Evolutionary conservation across 2,888 invertebrate genomes (phyloP).

Genomic region (Temnothorax rugatulus): DNA sequence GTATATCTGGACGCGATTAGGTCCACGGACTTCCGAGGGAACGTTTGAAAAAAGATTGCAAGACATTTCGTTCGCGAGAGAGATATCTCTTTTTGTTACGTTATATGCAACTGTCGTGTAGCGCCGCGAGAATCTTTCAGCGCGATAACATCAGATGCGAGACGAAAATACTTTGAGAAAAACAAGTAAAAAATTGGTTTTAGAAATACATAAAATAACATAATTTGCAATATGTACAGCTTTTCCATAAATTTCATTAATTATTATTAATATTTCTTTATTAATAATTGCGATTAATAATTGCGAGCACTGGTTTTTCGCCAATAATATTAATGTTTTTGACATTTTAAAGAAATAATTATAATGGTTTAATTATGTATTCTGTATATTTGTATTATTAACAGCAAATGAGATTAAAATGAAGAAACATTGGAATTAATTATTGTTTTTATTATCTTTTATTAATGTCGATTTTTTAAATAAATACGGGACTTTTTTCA

Average conservation of each 20-base stretch:
- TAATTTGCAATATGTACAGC: not conserved
- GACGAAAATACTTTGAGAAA: not conserved
- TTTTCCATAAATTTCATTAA: not conserved
- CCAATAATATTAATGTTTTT: not conserved
- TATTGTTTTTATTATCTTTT: not conserved
- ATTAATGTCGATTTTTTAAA: not conserved
- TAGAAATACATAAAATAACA: not conserved
- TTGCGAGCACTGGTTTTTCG: not conserved
- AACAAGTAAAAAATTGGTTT: not conserved
- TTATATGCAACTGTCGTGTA: not conserved
- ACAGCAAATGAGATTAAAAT: not conserved
- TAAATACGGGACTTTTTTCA: not conserved
- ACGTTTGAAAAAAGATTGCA: slow-evolving; percentile 28
- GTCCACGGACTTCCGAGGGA: slow-evolving; percentile 26
- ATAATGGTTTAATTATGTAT: not conserved
- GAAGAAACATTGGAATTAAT: not conserved
- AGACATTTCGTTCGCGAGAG: not conserved
- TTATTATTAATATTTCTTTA: too few relatives aligned
- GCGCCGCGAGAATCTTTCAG: not conserved
- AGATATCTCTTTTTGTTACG: not conserved
- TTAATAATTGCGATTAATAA: not conserved
- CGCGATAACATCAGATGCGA: not conserved
- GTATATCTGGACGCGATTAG: slow-evolving; percentile 52
- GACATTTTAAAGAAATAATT: slow-evolving; percentile 2
- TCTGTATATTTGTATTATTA: not conserved